Evolutionary conservation across 2,797 vertebrate species (phyloP).

Genomic region (Prionace glauca): DNA sequence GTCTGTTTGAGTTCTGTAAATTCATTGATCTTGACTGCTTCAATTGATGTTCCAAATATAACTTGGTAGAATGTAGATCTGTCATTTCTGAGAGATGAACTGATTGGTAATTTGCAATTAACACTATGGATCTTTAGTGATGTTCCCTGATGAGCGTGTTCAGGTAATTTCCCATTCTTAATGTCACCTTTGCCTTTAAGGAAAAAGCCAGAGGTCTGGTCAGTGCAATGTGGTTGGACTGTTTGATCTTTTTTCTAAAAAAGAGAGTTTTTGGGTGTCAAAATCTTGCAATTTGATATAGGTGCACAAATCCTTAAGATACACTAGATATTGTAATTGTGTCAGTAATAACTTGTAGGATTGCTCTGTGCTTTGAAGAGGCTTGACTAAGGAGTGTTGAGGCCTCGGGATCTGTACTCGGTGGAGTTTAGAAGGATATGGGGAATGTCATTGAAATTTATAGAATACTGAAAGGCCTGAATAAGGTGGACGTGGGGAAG

Average conservation of each 20-base stretch:
- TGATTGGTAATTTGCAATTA: not conserved
- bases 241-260: too few species aligned
- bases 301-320: not conserved
- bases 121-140: not conserved
- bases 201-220: not conserved
- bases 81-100: not conserved
- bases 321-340: not conserved
- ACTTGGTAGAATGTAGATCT: not conserved
- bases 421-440: too few species aligned
- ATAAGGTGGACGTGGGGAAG: too few species aligned
- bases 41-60: not conserved
- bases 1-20: not conserved
- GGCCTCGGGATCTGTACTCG: too few species aligned
- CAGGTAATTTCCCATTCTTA: not conserved
- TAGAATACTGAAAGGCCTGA: too few species aligned
- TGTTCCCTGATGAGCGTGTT: not conserved
- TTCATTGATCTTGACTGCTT: not conserved
- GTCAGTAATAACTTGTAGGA: not conserved
- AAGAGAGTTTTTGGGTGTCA: not conserved
- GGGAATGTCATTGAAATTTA: too few species aligned
- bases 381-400: too few species aligned
- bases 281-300: not conserved
- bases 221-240: not conserved
- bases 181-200: not conserved
- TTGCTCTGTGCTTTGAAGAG: not conserved